Percentiles rank a stretch among this genome's conserved stretches.
Conservation (phyloP, 2,888 invertebrate genomes). For the Fragum whitleyi region DNA sequence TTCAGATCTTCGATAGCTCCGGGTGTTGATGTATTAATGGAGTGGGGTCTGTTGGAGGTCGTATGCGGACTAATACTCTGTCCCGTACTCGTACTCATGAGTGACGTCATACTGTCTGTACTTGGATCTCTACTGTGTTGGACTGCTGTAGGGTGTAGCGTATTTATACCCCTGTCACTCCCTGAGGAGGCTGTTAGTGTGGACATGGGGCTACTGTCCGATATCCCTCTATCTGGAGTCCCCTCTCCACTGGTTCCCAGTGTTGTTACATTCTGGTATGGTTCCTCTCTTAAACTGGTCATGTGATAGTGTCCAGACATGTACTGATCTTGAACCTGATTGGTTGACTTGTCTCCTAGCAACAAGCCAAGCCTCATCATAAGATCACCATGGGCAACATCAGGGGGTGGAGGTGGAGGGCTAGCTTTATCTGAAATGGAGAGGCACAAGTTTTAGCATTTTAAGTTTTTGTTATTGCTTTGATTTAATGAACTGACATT, state of each 20-base stretch:
- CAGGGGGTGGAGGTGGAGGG: conserved; percentile 84
- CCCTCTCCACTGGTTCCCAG: conserved; percentile 87
- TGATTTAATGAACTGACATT: too few relatives aligned
- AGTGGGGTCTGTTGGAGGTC: conserved; percentile 89
- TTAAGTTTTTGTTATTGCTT: too few relatives aligned
- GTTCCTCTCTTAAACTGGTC: conserved; percentile 77
- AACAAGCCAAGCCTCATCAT: conserved; percentile 94
- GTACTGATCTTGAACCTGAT: conserved; percentile 53
- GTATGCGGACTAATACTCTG: conserved; percentile 92
- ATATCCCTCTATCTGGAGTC: conserved; percentile 89
- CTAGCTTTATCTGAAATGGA: conserved; percentile 65
- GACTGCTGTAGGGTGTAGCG: conserved; percentile 66
- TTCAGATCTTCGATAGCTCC: conserved; percentile 89
- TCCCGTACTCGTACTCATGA: conserved; percentile 88
- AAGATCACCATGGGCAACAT: conserved; percentile 90
- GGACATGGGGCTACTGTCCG: conserved; percentile 95
- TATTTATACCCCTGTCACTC: conserved; percentile 87
- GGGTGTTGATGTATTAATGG: conserved; percentile 90
- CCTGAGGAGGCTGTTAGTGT: conserved; percentile 94
- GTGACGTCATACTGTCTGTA: conserved; percentile 91
- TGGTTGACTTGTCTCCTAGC: conserved; percentile 88
- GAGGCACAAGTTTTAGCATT: background rate
- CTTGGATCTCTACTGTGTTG: conserved; percentile 84
- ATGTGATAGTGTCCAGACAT: conserved; percentile 51
- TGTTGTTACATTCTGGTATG: conserved; percentile 87